A percentile compares a stretch with the other conserved stretches of the same genome.
These are phyloP conservation scores for Apamea epomidion DNA, from an alignment of 2,888 invertebrate genomes.

Conservation along the genomic window DNA sequence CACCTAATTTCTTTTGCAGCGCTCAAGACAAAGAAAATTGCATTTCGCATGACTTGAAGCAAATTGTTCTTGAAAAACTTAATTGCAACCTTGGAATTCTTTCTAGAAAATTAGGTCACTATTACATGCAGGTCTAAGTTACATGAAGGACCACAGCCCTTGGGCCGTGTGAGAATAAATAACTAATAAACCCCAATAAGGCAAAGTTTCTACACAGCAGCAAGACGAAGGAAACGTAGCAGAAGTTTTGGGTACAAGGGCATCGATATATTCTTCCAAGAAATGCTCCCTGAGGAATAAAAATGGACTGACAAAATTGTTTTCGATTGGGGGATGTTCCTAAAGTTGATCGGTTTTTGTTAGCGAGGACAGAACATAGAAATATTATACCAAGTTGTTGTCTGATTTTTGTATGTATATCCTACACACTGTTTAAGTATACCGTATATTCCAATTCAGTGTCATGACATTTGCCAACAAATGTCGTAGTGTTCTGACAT, in stretches of 20 bases:
- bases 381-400: conserved; percentile 8
- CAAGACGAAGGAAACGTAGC: conserved; percentile 25
- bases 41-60: conserved; percentile 49
- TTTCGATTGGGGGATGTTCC: conserved; percentile 38
- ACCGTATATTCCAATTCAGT: not conserved
- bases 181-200: conserved; percentile 87
- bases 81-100: conserved; percentile 53
- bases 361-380: conserved; percentile 2
- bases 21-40: conserved; percentile 53
- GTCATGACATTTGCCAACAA: not conserved
- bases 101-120: conserved; percentile 53
- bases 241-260: conserved; percentile 52
- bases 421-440: not conserved
- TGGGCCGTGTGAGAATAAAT: conserved; percentile 81
- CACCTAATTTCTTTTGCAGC: conserved; percentile 52
- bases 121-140: conserved; percentile 69
- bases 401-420: not conserved
- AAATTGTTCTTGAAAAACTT: conserved; percentile 50
- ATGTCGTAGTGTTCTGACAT: not conserved
- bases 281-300: conserved; percentile 37
- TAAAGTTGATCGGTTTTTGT: conserved; percentile 23
- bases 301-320: conserved; percentile 51
- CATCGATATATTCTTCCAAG: conserved; percentile 27
- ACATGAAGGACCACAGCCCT: conserved; percentile 79
- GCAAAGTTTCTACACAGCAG: conserved; percentile 73